phyloP scores from a whole-genome alignment of 2,888 invertebrate genomes.

The Catonia carolina region DNA sequence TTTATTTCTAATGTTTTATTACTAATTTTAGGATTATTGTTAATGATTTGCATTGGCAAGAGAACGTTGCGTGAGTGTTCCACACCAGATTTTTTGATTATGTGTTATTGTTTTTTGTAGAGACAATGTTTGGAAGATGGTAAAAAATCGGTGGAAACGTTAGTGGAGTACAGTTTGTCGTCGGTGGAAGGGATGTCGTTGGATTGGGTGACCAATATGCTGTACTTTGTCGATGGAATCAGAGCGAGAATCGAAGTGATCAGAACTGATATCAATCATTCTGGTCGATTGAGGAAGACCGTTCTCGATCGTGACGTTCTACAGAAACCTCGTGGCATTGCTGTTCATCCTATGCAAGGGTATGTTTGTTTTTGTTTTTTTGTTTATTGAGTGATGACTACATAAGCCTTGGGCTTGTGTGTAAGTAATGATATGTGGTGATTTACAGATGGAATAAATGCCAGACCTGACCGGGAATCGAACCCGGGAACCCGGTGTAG shows the following conservation, averaged over 20 bases:
- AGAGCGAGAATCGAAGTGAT: constrained; percentile 75
- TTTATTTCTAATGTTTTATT: too few species aligned
- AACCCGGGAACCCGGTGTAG: too few species aligned
- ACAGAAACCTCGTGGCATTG: constrained; percentile 71
- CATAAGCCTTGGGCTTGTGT: background rate
- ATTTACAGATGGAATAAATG: too few species aligned
- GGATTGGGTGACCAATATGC: constrained; percentile 79
- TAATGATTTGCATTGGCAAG: too few species aligned
- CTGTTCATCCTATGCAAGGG: constrained; percentile 74
- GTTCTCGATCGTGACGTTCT: constrained; percentile 61
- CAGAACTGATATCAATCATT: constrained; percentile 54
- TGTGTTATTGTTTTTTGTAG: too few species aligned
- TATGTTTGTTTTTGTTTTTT: constrained; percentile 38
- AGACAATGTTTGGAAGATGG: constrained; percentile 66
- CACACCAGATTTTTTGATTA: too few species aligned
- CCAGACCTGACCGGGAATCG: too few species aligned
- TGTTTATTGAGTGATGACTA: too few species aligned
- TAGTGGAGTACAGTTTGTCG: constrained; percentile 66
- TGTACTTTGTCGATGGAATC: constrained; percentile 82
- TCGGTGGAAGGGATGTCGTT: constrained; percentile 84
- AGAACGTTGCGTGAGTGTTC: too few species aligned
- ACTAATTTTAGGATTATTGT: too few species aligned
- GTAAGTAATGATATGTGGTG: too few species aligned
- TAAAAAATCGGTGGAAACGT: constrained; percentile 55
- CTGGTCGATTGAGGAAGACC: constrained; percentile 67